Base-by-base conservation (phyloP, 1,140 invertebrate genomes). In the Tetraneura akinire region DNA sequence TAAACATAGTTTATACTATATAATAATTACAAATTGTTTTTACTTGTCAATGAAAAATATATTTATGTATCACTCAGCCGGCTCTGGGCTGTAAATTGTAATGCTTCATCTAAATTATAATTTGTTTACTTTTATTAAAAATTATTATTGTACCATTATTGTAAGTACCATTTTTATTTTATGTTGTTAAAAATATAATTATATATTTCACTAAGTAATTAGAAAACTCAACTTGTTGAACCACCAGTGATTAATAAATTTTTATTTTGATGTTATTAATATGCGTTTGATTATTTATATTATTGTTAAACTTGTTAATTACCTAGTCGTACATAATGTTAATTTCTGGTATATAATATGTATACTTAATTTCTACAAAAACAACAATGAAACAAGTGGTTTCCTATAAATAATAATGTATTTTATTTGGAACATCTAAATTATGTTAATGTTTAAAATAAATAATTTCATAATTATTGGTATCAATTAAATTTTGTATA, bases 151-250 rank as follows among this genome's bases (percentile, higher is more conserved):
- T 23, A 21, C 21, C 9, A 55, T 32, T 64, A 64, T 64, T 64
- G n/a, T 64, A 32, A 64, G 29, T 37, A n/a, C 18, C 60, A 37
- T 6, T 64, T 64, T 32, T 32, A 3, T 42, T 62, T 62, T 62
- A 64, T 64, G 18, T 64, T 32, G 29, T 32, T n/a, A 64, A 37
- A 64, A 16, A 64, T 57, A 57, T 57, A 32, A 37, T 42, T 64
- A 14, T 60, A 60, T 60, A 37, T 37, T 42, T 64, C n/a, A 21
- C 29, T 21, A 37, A 37, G 9, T 3, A 64, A 64, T 37, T 64
- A 37, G 16, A 1, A 64, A 37, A 64, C 10, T 37, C 4, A 47
- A 47, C 11, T 47, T 16, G 9, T 32, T 64, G 3, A 42, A 37
- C n/a, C 9, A 64, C 32, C 8, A 3, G 3, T 37, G 10, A 21